phyloP scores from a whole-genome alignment of 2,113 vertebrate species.

The Catharus fuscescens region DNA sequence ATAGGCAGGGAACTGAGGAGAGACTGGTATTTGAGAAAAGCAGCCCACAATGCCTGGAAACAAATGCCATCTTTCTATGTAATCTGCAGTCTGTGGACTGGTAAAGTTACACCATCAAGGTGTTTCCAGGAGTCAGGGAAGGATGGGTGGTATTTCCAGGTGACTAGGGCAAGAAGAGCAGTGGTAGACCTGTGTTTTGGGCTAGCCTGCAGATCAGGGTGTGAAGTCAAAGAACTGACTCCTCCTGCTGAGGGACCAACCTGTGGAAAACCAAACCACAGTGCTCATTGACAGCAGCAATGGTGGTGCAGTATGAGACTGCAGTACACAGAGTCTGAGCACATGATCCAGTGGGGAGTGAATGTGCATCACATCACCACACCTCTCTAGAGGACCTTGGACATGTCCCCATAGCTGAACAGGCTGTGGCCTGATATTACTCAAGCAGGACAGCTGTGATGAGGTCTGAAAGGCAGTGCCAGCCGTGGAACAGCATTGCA shows the following conservation, averaged over 20 bases:
- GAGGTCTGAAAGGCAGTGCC: background rate
- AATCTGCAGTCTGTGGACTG: rapidly evolving
- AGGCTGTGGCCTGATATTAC: background rate
- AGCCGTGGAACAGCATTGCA: background rate
- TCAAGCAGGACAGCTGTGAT: background rate
- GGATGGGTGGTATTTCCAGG: background rate
- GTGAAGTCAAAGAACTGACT: background rate
- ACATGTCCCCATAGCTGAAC: background rate
- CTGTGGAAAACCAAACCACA: background rate
- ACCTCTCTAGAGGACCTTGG: background rate
- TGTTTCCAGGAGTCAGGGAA: background rate
- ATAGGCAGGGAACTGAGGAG: background rate
- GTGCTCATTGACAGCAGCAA: rapidly evolving
- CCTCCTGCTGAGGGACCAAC: background rate
- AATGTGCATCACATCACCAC: background rate
- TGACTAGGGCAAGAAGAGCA: background rate
- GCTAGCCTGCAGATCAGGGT: background rate
- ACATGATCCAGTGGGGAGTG: background rate
- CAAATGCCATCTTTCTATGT: background rate
- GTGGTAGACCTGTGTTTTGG: background rate
- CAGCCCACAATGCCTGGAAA: background rate
- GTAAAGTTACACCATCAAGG: background rate
- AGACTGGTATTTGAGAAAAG: background rate
- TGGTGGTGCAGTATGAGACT: background rate
- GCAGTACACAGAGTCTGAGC: background rate